Conservation (phyloP, 2,888 invertebrate genomes). For the Scrobipalpa atriplicella region DNA sequence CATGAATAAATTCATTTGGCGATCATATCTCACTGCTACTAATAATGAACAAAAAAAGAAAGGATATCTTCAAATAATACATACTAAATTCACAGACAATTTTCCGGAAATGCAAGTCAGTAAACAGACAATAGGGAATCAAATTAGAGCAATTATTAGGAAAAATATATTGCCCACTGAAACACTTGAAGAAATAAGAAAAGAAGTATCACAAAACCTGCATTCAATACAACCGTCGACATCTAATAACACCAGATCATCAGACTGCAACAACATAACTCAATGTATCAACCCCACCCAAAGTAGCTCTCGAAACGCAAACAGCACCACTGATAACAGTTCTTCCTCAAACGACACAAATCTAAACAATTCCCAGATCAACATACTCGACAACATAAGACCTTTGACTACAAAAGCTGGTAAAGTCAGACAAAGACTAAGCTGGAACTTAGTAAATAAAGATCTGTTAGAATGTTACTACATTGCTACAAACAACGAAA, state of each 20-base stretch:
- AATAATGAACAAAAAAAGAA: neutral
- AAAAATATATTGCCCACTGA: neutral
- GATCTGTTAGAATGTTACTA: neutral
- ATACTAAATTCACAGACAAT: neutral
- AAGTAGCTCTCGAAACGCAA: neutral
- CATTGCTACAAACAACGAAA: no score
- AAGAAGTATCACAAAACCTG: neutral
- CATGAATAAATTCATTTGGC: conserved; percentile 1
- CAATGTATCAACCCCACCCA: no score
- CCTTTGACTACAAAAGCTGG: neutral
- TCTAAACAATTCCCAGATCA: neutral
- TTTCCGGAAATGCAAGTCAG: neutral
- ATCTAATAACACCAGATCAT: no score
- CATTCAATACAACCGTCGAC: no score
- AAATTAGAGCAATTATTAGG: neutral
- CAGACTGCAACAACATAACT: neutral
- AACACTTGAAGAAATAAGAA: neutral
- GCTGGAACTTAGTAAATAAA: neutral
- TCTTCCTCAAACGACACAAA: neutral
- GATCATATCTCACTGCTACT: neutral
- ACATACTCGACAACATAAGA: neutral
- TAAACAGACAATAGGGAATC: neutral
- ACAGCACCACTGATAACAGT: neutral
- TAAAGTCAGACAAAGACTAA: neutral
- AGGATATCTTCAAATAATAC: neutral